A percentile compares a stretch with the other conserved stretches of the same genome.
phyloP scores from a whole-genome alignment of 1,140 invertebrate species.

The Heliconius hermathena region DNA sequence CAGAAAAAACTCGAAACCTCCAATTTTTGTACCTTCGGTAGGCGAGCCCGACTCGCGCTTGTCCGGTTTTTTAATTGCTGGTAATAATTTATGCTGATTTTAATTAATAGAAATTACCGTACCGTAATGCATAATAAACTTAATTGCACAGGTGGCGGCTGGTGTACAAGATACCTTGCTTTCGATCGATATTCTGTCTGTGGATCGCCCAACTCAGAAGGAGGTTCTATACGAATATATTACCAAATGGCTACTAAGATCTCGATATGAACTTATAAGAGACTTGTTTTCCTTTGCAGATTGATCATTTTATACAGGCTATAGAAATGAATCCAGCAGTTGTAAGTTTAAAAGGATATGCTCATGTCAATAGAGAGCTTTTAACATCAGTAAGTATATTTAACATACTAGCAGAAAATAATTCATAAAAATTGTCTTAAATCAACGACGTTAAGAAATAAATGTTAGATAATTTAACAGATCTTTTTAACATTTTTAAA shows the following conservation, averaged over 20 bases:
- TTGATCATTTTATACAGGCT: slow-evolving; percentile 84
- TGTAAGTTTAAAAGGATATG: slow-evolving; percentile 83
- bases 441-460: no score
- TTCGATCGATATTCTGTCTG: slow-evolving; percentile 78
- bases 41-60: no score
- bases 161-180: slow-evolving; percentile 83
- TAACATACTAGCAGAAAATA: background rate
- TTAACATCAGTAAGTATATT: slow-evolving; percentile 80
- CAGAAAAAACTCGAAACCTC: no score
- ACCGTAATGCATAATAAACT: background rate
- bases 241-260: no score
- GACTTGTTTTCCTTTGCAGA: slow-evolving; percentile 54
- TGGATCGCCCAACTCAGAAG: slow-evolving; percentile 81
- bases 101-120: no score
- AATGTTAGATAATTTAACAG: no score
- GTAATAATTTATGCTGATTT: no score
- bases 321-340: slow-evolving; percentile 85
- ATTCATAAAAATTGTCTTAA: no score
- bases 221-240: slow-evolving; percentile 61
- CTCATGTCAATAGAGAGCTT: slow-evolving; percentile 83
- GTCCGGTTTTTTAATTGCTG: no score
- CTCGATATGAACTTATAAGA: no score
- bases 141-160: slow-evolving; percentile 68
- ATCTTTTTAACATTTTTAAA: no score
- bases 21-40: no score